phyloP scores from a whole-genome alignment of 1,140 invertebrate species.

The Tachypleus tridentatus region DNA sequence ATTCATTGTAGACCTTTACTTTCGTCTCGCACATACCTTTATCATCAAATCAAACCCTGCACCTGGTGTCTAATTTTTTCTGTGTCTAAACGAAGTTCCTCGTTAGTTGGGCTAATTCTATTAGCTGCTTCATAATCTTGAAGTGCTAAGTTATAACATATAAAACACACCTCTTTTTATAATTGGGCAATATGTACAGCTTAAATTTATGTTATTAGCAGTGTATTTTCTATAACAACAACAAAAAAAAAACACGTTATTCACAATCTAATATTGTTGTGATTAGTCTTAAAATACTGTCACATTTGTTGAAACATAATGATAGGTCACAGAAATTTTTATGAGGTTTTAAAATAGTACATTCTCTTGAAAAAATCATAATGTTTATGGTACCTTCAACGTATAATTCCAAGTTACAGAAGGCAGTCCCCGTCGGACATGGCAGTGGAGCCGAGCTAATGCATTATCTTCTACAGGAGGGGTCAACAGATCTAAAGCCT shows the following conservation, averaged over 20 bases:
- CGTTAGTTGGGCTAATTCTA: conserved; percentile 45
- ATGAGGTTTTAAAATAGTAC: not conserved
- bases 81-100: conserved; percentile 37
- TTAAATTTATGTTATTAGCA: too few species aligned
- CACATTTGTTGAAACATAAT: not conserved
- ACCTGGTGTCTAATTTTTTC: conserved; percentile 17
- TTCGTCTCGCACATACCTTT: too few species aligned
- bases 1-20: too few species aligned
- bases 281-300: not conserved
- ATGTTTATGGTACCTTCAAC: conserved; percentile 42
- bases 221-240: not conserved
- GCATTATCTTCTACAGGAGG: conserved; percentile 57
- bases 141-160: conserved; percentile 33
- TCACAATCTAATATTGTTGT: not conserved
- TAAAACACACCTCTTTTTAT: not conserved
- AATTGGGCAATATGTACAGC: too few species aligned
- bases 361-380: not conserved
- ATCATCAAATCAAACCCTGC: too few species aligned
- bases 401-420: conserved; percentile 53
- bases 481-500: conserved; percentile 56
- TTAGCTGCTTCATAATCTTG: conserved; percentile 58
- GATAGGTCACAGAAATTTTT: not conserved
- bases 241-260: not conserved
- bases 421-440: conserved; percentile 52
- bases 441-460: conserved; percentile 51